Evolutionary conservation across 2,888 invertebrate species (phyloP).

Genomic region (Callinectes sapidus): DNA sequence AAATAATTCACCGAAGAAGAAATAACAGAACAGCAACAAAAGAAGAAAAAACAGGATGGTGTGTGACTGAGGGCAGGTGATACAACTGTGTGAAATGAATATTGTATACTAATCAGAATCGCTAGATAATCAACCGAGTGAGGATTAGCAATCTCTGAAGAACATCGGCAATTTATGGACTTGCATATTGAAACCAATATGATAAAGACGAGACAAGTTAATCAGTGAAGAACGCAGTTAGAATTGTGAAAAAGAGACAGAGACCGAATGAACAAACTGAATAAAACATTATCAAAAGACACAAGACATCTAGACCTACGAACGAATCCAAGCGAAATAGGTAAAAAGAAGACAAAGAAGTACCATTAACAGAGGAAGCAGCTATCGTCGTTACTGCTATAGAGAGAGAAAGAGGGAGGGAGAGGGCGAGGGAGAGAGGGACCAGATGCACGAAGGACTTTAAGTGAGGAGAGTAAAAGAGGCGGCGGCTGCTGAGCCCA

Average conservation of each 20-base stretch:
- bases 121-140: background rate
- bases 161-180: background rate
- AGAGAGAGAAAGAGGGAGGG: background rate
- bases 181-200: background rate
- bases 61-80: background rate
- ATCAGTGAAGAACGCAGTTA: background rate
- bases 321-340: no score
- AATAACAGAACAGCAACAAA: no score
- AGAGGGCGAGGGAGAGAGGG: background rate
- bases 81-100: background rate
- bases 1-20: no score
- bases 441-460: constrained; percentile 12
- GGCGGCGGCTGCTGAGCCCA: background rate
- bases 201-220: background rate
- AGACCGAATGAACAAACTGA: no score
- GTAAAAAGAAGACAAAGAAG: no score
- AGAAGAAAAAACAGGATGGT: background rate
- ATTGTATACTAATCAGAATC: background rate
- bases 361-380: background rate
- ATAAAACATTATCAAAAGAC: no score
- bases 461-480: background rate
- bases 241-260: no score
- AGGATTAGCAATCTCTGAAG: background rate
- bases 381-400: background rate
- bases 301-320: no score